Evolutionary conservation across 2,113 vertebrate genomes (phyloP).

Genomic region (Xenopus laevis): DNA sequence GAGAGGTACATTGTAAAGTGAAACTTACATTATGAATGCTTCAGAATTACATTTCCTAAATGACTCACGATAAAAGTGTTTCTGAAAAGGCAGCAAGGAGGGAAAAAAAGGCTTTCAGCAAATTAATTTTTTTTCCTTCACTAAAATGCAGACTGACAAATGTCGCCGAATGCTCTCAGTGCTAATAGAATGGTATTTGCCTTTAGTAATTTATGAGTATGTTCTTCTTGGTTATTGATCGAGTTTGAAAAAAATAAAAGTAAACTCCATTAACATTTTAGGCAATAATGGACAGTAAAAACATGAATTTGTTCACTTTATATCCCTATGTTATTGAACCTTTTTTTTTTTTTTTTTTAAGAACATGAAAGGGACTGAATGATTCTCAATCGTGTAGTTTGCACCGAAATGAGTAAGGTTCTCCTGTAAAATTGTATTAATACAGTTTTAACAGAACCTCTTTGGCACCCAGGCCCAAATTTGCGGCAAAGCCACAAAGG

Average conservation of each 20-base stretch:
- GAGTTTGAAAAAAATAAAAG: constrained; percentile 63
- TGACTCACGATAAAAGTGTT: constrained; percentile 76
- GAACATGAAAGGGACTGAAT: constrained; percentile 8
- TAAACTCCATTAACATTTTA: constrained; percentile 79
- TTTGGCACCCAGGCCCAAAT: no score
- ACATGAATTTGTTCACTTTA: constrained; percentile 63
- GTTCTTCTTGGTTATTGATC: constrained; percentile 71
- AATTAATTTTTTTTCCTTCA: constrained; percentile 69
- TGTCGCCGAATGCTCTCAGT: constrained; percentile 68
- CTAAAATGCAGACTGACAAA: constrained; percentile 67
- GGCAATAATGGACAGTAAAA: constrained; percentile 63
- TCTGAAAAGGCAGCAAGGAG: constrained; percentile 64
- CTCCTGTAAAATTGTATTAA: no score
- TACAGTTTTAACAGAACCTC: no score
- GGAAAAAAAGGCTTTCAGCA: constrained; percentile 69
- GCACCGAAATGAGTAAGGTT: no score
- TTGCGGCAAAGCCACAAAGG: no score
- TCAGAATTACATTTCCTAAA: constrained; percentile 79
- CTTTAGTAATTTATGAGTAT: constrained; percentile 81
- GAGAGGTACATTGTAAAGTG: constrained; percentile 68
- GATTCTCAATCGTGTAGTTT: no score
- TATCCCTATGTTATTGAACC: constrained; percentile 47
- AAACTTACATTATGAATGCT: constrained; percentile 72
- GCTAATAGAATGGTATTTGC: constrained; percentile 74
- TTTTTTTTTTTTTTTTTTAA: constrained; percentile 46